Conservation (phyloP, 2,888 invertebrate species). For the Aporophyla lueneburgensis region DNA sequence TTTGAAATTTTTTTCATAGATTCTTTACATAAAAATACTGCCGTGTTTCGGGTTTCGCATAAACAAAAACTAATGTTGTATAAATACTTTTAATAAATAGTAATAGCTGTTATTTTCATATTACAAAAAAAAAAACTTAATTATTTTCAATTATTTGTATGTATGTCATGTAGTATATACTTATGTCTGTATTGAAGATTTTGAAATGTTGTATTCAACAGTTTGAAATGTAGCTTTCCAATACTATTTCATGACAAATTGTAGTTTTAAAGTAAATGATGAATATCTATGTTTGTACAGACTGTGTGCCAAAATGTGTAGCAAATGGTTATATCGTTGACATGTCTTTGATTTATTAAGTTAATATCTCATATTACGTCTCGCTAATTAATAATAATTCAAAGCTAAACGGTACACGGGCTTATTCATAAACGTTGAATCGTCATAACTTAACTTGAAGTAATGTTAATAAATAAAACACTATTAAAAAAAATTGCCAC, state of each 20-base stretch:
- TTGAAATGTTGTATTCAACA: neutral
- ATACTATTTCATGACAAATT: neutral
- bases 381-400: neutral
- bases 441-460: neutral
- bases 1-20: no score
- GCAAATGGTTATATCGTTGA: neutral
- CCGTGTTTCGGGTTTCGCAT: no score
- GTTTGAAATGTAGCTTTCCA: neutral
- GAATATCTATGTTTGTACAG: conserved; percentile 5
- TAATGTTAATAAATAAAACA: no score
- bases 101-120: no score
- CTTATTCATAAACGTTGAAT: neutral
- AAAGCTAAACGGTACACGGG: neutral
- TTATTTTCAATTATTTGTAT: no score
- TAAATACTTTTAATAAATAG: no score
- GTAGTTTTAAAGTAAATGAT: conserved; percentile 2
- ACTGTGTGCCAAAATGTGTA: neutral
- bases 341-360: neutral
- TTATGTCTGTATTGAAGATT: no score
- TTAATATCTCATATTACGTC: neutral
- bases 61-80: no score
- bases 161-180: no score
- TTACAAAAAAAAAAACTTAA: no score
- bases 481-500: no score
- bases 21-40: no score